Evolutionary conservation across 2,113 vertebrate genomes (phyloP), one percentile per base, ranked within the genome.

Genomic region (Strix uralensis): DNA sequence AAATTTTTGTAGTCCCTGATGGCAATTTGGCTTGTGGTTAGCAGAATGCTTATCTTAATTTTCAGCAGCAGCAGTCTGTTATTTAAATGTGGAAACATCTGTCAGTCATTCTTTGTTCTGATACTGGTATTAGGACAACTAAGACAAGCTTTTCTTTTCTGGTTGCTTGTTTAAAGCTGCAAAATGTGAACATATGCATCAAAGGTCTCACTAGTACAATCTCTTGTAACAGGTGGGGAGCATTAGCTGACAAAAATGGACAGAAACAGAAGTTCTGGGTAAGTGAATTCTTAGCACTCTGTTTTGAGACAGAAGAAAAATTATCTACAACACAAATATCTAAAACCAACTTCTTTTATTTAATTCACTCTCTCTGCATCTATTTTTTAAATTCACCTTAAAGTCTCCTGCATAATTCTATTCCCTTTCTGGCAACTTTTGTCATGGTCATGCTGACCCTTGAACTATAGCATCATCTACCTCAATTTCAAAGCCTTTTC

Each of bases 231-330:
- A 98, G 98, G 63, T 98, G 98, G 98, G 98, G 98, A 42, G 79
- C 23, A 16, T 32, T 98, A 70, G 61, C 25, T 96, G 97, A 91
- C 65, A 96, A 93, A 89, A 85, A 91, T 21, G 97, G 97, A 32
- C 75, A 46, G 44, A 98, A 97, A 67, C 95, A 98, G 93, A 98
- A 98, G 80, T 98, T 97, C 49, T 98, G 98, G 98, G 98, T 98
- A 97, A 96, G 98, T 97, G 65, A 82, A 62, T 51, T 3, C 54
- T 93, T 92, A 11, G 5, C 17, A 15, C 8, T 75, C 9, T 57
- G 25, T 61, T 94, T 62, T 79, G 58, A 88, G 74, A 11, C 8
- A 55, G 47, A 59, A 69, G n/a, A 13, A 82, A 82, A 7, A 52
- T 58, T 58, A 3, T 74, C 22, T 55, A 32, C 26, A 84, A 34